Base-by-base conservation (phyloP, 2,113 vertebrate genomes). In the Platichthys stellatus region DNA sequence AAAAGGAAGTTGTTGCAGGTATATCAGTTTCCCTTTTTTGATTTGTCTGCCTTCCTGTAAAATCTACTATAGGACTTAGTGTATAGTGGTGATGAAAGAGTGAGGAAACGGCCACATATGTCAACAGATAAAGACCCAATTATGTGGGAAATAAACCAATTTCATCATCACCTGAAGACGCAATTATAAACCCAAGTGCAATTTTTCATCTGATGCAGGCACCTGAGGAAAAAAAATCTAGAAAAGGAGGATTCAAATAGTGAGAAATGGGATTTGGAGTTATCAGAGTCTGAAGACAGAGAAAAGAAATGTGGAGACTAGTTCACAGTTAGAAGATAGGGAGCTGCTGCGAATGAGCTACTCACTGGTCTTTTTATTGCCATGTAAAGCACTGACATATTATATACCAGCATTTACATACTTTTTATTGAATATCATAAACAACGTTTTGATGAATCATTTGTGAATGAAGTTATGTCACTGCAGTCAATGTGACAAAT, bases 101-200 rank as follows among this genome's bases (percentile, higher is more conserved):
- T 10, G 63, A 45, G 40, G 40, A 12, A 38, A 43, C 13, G 7
- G 13, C 4, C 61, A 62, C 20, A 81, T 35, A 21, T 43, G 54
- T 45, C 24, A 26, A 12, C 28, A 71, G 62, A 72, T 68, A 57
- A 69, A 70, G 65, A 67, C 49, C 24, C 2, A 72, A 54, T 38
- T 78, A 58, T 43, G 5, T 15, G 61, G 23, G 51, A 74, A 73
- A 62, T 69, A 57, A 78, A 83, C 17, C 43, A 71, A 65, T 53
- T 40, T 69, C 17, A 65, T 4, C 3, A 1, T 68, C 28, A 59
- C 1, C 56, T 21, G 13, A 65, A 40, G 40, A 72, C 31, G 23
- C 20, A 69, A 62, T 49, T 61, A 66, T 72, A 21, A 68, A 20
- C 58, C 20, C 38, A 28, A 23, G 28, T 59, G 57, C 14, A 35